Base-by-base conservation (phyloP, 2,113 vertebrate species). In the Elephas maximus region DNA sequence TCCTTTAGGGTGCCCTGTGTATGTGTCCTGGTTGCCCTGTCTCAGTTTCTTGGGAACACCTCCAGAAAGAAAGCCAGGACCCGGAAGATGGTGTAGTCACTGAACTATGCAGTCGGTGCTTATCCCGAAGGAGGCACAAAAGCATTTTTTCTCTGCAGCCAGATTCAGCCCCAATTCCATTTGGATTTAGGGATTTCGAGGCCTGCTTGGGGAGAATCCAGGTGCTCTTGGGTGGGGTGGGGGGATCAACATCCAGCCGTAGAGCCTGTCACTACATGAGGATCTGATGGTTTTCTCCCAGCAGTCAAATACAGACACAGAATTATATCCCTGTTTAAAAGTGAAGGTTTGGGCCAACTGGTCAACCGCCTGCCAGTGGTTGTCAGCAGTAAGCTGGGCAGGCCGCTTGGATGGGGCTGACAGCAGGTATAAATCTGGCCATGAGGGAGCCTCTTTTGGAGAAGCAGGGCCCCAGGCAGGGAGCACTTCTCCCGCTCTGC, bases 61-160 rank as follows among this genome's bases (percentile, higher is more conserved):
- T 10, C 20, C 18, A 5, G 28, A 18, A 15, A 44, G 51, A n/a
- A 33, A 48, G 53, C 18, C 0, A 6, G 48, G 33, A 11, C 15
- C 45, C 37, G 1, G 4, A 67, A 23, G 12, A 3, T 1, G 9
- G 20, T 2, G 1, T 8, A 2, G 14, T 20, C 28, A 11, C 28
- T 15, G n/a, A 80, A 63, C 79, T 62, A 1, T 0, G 2, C 5
- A 6, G 6, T 4, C 1, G 5, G 15, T n/a, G 6, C 45, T 24
- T 5, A 18, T 8, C 63, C 62, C 15, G 37, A 26, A 67, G 48
- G 23, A 1, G 53, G 33, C 0, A 9, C 26, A 0, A 62, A 11
- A 28, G 48, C 0, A 0, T n/a, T 5, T 48, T 60, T 10, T 78
- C n/a, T 45, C n/a, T 5, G 28, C 9, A 0, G 44, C 71, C 71